phyloP scores from a whole-genome alignment of 2,888 invertebrate species.

The Leucophenga montana region DNA sequence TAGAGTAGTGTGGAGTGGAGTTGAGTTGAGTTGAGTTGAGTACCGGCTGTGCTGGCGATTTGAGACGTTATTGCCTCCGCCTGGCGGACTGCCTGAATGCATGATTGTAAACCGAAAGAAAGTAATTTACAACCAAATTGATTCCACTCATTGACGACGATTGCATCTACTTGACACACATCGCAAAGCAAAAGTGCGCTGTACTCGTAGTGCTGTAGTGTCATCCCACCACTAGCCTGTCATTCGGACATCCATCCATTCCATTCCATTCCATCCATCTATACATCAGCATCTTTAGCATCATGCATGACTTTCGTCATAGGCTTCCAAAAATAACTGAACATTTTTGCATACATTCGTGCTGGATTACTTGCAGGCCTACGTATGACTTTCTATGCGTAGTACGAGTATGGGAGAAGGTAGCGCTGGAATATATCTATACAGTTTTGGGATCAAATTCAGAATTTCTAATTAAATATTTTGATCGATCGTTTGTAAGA shows the following conservation, averaged over 20 bases:
- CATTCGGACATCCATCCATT: too few species aligned
- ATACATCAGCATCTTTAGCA: background rate
- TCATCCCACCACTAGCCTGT: constrained; percentile 1
- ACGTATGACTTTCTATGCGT: constrained; percentile 2
- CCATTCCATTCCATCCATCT: background rate
- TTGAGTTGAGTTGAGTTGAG: too few species aligned
- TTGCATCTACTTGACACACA: constrained; percentile 69
- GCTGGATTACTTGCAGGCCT: constrained; percentile 13
- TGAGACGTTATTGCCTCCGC: constrained; percentile 25
- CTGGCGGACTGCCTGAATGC: constrained; percentile 30
- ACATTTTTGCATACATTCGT: constrained; percentile 19
- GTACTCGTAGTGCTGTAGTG: background rate
- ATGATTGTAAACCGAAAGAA: constrained; percentile 46
- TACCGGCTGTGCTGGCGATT: too few species aligned
- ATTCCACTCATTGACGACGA: constrained; percentile 51
- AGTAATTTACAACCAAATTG: constrained; percentile 63
- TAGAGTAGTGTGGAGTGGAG: too few species aligned
- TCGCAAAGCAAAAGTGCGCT: constrained; percentile 54
- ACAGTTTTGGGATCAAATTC: constrained; percentile 8
- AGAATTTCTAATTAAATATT: constrained; percentile 12
- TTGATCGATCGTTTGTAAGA: too few species aligned
- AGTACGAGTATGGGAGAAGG: background rate
- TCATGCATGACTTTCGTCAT: constrained; percentile 4
- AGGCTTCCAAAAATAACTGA: constrained; percentile 24
- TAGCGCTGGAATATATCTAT: constrained; percentile 5